These are phyloP conservation scores for Chanos chanos DNA, from an alignment of 2,797 vertebrate species.

Conservation along the genomic window DNA sequence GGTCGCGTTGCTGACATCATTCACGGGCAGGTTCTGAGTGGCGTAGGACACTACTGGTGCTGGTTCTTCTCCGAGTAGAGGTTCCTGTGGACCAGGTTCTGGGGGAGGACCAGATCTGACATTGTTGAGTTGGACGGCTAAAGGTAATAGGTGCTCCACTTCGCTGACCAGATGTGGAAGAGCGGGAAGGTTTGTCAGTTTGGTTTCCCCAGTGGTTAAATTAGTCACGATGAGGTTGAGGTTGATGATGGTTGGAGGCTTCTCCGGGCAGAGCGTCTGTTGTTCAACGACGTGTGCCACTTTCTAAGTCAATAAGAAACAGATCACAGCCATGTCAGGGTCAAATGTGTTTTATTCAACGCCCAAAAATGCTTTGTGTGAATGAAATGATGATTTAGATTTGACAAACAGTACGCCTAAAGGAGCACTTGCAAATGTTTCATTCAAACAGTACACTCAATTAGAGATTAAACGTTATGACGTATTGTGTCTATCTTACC, in stretches of 20 bases:
- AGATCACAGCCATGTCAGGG: too few species aligned
- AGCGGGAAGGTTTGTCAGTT: not conserved
- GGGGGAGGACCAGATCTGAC: too few species aligned
- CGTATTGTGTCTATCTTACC: conserved; percentile 21
- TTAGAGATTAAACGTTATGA: not conserved
- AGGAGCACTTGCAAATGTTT: not conserved
- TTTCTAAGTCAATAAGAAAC: conserved; percentile 1
- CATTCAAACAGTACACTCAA: not conserved
- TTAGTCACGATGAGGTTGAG: conserved; percentile 5
- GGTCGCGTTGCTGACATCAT: not conserved
- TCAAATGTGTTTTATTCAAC: too few species aligned
- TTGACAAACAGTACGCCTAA: too few species aligned
- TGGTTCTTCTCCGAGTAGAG: not conserved
- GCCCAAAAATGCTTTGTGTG: too few species aligned
- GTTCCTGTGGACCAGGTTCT: not conserved
- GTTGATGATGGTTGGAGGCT: conserved; percentile 6
- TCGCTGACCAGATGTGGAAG: not conserved
- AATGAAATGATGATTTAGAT: too few species aligned
- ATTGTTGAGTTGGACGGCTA: not conserved
- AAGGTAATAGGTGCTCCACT: not conserved
- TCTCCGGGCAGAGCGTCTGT: conserved; percentile 15
- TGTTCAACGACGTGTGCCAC: not conserved
- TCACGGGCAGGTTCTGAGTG: not conserved
- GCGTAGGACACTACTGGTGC: not conserved
- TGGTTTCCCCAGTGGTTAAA: not conserved